Evolutionary conservation across 92 coral and sea anemone species (phyloP).

Genomic region (Blastomussa wellsi): DNA sequence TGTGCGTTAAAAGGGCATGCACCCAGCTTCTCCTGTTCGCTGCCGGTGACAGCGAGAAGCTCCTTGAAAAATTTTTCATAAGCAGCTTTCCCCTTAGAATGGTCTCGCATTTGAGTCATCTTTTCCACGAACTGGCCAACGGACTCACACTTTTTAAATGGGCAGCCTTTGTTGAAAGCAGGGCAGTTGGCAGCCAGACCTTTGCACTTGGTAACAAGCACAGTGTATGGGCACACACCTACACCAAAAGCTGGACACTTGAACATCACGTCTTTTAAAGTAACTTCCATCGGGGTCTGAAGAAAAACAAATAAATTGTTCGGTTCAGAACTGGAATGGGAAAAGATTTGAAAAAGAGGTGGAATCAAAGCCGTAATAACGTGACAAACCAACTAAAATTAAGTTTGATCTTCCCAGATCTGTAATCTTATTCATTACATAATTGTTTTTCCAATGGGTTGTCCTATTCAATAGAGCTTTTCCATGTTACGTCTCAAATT

Average conservation of each 20-base stretch:
- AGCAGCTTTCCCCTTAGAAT: not conserved
- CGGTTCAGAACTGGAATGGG: no score
- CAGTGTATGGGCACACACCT: constrained; percentile 1
- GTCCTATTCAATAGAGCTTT: no score
- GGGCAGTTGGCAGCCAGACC: constrained; percentile 6
- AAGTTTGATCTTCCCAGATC: no score
- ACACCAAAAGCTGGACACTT: constrained; percentile 9
- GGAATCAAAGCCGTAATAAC: no score
- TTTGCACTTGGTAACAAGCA: not conserved
- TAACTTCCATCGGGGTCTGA: not conserved
- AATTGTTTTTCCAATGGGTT: no score
- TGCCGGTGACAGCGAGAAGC: not conserved
- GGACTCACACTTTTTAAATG: not conserved
- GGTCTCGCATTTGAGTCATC: not conserved
- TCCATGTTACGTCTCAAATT: no score
- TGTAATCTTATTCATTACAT: no score
- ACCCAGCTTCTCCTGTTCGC: not conserved
- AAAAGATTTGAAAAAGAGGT: no score
- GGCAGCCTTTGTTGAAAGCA: constrained; percentile 11
- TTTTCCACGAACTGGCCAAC: constrained; percentile 2
- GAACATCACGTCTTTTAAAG: not conserved
- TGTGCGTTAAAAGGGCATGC: constrained; percentile 9
- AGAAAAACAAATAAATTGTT: not conserved
- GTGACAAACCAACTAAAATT: no score
- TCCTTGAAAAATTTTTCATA: not conserved